phyloP scores from a whole-genome alignment of 2,797 vertebrate species.

The Sparidentex hasta region DNA sequence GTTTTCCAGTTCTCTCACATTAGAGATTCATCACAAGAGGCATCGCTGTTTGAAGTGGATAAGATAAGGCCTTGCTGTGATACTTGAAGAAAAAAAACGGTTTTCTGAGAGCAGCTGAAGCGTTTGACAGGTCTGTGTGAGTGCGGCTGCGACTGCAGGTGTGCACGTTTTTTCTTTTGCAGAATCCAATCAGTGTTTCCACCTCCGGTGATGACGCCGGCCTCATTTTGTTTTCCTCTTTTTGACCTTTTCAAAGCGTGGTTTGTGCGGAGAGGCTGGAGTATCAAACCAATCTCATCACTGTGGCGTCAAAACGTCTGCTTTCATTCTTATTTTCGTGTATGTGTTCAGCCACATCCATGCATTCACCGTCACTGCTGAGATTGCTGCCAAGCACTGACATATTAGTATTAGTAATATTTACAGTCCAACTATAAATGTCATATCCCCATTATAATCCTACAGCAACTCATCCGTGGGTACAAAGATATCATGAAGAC shows the following conservation, averaged over 20 bases:
- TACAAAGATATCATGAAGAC: conserved; percentile 8
- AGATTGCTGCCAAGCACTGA: conserved; percentile 11
- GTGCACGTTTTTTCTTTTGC: conserved; percentile 36
- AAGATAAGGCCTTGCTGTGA: conserved; percentile 68
- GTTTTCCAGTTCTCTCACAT: conserved; percentile 74
- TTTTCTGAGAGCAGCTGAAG: conserved; percentile 62
- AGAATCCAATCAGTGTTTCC: conserved; percentile 62
- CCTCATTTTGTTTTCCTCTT: conserved; percentile 46
- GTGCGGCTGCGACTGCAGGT: conserved; percentile 56
- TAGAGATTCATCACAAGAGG: conserved; percentile 73
- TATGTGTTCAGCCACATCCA: conserved; percentile 1
- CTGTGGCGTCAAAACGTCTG: conserved; percentile 32
- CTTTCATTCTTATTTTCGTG: not conserved
- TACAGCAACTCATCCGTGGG: not conserved
- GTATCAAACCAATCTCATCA: conserved; percentile 32
- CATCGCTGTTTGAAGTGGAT: conserved; percentile 72
- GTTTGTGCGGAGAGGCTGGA: conserved; percentile 22
- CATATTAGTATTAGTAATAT: not conserved
- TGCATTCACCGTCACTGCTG: conserved; percentile 4
- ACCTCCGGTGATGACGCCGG: conserved; percentile 50
- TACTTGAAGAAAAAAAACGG: conserved; percentile 42
- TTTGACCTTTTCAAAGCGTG: not conserved
- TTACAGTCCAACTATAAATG: not conserved
- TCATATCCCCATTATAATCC: not conserved
- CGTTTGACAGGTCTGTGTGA: conserved; percentile 59